Evolutionary conservation across 2,888 invertebrate genomes (phyloP).

Genomic region (Leptinotarsa peninsularis): DNA sequence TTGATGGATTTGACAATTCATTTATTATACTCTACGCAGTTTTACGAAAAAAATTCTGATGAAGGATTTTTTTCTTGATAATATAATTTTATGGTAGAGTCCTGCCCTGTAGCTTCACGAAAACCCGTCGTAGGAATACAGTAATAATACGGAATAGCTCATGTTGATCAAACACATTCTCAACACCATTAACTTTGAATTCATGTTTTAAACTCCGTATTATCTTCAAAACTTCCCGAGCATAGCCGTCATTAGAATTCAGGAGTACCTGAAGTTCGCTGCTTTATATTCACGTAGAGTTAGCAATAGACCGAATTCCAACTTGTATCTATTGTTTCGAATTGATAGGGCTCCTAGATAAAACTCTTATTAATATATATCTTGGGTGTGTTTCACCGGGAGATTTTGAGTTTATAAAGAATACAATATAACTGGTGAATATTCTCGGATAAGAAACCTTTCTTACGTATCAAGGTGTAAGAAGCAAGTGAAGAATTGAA

Average conservation of each 20-base stretch:
- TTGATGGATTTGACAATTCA: too few relatives aligned
- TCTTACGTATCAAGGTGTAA: too few relatives aligned
- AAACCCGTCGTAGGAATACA: neutral
- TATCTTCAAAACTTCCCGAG: constrained; percentile 11
- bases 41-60: too few relatives aligned
- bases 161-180: constrained; percentile 11
- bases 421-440: too few relatives aligned
- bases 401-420: too few relatives aligned
- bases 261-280: constrained; percentile 1
- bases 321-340: neutral
- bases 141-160: constrained; percentile 6
- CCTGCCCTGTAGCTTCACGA: neutral
- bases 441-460: too few relatives aligned
- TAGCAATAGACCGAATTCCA: neutral
- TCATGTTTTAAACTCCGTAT: constrained; percentile 8
- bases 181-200: constrained; percentile 4
- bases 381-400: neutral
- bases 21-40: too few relatives aligned
- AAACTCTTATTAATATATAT: neutral
- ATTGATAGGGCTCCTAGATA: neutral
- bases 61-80: too few relatives aligned
- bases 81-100: neutral
- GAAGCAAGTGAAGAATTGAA: too few relatives aligned
- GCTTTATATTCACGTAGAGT: neutral
- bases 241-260: neutral